Evolutionary conservation across 1,140 invertebrate genomes (phyloP).

Genomic region (Oryzaephilus surinamensis): DNA sequence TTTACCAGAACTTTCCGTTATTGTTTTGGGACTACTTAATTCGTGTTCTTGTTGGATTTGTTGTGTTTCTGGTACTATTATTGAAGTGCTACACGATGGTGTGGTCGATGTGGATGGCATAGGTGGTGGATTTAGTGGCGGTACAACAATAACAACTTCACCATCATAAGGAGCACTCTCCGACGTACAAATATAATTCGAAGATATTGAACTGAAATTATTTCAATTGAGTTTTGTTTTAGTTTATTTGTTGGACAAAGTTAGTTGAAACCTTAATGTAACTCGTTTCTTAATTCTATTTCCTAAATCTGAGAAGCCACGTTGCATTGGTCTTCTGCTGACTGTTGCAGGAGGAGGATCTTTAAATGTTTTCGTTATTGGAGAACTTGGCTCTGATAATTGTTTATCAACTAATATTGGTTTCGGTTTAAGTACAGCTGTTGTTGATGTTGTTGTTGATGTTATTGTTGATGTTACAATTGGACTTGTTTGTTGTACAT

Average conservation of each 20-base stretch:
- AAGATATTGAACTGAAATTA: constrained; percentile 41
- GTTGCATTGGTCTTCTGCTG: constrained; percentile 51
- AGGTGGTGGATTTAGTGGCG: constrained; percentile 36
- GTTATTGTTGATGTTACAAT: not conserved
- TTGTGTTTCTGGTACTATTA: not conserved
- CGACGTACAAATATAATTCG: constrained; percentile 43
- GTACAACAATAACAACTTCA: constrained; percentile 50
- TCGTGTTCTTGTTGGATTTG: constrained; percentile 9
- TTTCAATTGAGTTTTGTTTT: not conserved
- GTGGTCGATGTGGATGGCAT: constrained; percentile 30
- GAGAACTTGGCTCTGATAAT: constrained; percentile 69
- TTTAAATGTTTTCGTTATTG: constrained; percentile 43
- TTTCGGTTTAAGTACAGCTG: constrained; percentile 36
- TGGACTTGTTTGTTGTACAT: constrained; percentile 4
- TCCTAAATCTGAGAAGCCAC: constrained; percentile 69
- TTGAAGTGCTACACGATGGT: no score
- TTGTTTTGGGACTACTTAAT: constrained; percentile 31
- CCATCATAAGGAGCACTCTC: constrained; percentile 39
- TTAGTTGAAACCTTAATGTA: constrained; percentile 53
- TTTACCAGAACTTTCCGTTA: constrained; percentile 43
- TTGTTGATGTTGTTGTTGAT: constrained; percentile 13
- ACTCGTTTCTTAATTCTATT: constrained; percentile 74
- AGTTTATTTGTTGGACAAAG: constrained; percentile 1
- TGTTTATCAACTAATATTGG: constrained; percentile 62
- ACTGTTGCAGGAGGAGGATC: constrained; percentile 31